These are phyloP conservation scores for Dipodomys stephensi DNA, from an alignment of 2,113 vertebrate genomes.

Conservation along the genomic window DNA sequence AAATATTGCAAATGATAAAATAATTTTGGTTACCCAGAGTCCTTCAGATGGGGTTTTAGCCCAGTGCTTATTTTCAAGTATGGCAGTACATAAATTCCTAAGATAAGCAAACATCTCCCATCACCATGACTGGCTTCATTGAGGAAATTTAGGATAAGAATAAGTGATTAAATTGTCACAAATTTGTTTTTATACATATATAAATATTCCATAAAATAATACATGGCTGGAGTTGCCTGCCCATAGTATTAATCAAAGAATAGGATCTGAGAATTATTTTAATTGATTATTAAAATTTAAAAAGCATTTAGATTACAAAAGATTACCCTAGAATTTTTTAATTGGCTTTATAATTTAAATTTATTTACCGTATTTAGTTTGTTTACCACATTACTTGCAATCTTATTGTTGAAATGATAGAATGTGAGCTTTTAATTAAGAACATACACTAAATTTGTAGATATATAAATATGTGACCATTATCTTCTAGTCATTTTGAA, in stretches of 20 bases:
- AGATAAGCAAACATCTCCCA: conserved; percentile 79
- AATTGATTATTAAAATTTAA: conserved; percentile 79
- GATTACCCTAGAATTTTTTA: conserved; percentile 68
- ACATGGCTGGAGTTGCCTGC: conserved; percentile 90
- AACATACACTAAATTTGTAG: conserved; percentile 29
- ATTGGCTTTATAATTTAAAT: conserved; percentile 49
- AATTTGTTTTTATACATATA: conserved; percentile 74
- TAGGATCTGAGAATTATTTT: conserved; percentile 49
- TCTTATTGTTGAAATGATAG: conserved; percentile 66
- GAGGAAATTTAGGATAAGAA: conserved; percentile 69
- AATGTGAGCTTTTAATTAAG: neutral
- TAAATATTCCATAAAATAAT: conserved; percentile 77
- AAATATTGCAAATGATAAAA: neutral
- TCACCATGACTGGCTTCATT: conserved; percentile 81
- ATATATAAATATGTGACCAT: neutral
- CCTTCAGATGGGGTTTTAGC: conserved; percentile 31
- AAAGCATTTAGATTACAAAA: conserved; percentile 71
- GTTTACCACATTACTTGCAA: conserved; percentile 64
- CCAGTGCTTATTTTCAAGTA: conserved; percentile 25
- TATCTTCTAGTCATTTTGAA: conserved; percentile 58
- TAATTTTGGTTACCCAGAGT: conserved; percentile 30
- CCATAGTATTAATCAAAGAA: conserved; percentile 82
- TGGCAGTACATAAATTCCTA: neutral
- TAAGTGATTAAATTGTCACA: conserved; percentile 57
- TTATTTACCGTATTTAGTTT: conserved; percentile 49